Evolutionary conservation across 2,888 invertebrate species (phyloP).

Genomic region (Thecocarcelia acutangulata): DNA sequence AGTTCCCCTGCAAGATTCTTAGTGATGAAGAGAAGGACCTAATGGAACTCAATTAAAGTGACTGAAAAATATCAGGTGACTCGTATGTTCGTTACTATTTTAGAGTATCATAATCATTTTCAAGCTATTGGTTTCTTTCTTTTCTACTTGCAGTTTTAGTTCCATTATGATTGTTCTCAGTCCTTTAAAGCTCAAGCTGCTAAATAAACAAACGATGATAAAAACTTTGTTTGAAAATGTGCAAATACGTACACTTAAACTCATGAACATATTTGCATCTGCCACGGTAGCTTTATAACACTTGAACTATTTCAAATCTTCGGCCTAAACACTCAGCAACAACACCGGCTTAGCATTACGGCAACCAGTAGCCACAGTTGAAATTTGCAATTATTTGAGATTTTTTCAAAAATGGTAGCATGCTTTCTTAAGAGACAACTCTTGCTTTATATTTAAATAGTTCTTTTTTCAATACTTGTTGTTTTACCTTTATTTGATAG

Average conservation of each 20-base stretch:
- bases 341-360: slow-evolving; percentile 33
- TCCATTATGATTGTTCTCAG: background rate
- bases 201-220: slow-evolving; percentile 3
- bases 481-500: slow-evolving; percentile 61
- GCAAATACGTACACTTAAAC: slow-evolving; percentile 55
- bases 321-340: slow-evolving; percentile 34
- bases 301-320: slow-evolving; percentile 65
- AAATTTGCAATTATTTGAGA: slow-evolving; percentile 52
- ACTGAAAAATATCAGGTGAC: too few relatives aligned
- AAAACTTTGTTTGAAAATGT: slow-evolving; percentile 50
- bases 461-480: slow-evolving; percentile 54
- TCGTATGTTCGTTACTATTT: too few relatives aligned
- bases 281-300: slow-evolving; percentile 66
- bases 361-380: slow-evolving; percentile 53
- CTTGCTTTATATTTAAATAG: slow-evolving; percentile 43
- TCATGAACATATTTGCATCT: slow-evolving; percentile 59
- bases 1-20: too few relatives aligned
- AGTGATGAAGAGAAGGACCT: too few relatives aligned
- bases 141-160: too few relatives aligned
- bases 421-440: slow-evolving; percentile 32
- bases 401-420: slow-evolving; percentile 30
- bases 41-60: too few relatives aligned
- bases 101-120: too few relatives aligned
- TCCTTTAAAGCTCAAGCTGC: background rate
- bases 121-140: too few relatives aligned